Conservation (phyloP, 2,113 vertebrate genomes). For the Syrrhaptes paradoxus region DNA sequence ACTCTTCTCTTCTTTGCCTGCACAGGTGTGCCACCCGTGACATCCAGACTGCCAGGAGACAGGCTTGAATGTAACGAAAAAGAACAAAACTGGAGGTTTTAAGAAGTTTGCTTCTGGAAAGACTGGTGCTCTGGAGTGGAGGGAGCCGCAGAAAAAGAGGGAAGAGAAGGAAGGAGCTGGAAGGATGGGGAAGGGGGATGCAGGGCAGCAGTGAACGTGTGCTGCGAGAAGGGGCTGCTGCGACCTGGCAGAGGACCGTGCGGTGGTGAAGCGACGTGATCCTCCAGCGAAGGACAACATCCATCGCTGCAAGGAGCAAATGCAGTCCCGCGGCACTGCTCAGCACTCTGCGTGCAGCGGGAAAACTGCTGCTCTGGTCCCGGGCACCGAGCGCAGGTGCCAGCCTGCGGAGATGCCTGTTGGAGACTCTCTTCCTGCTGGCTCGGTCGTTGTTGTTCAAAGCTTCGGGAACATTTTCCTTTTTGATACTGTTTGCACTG, state of each 20-base stretch:
- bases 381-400: fast-evolving
- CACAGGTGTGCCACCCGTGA: not conserved
- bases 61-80: not conserved
- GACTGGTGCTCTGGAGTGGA: not conserved
- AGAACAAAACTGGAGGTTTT: not conserved
- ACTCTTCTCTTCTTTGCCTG: not conserved
- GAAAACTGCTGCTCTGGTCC: fast-evolving
- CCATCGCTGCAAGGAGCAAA: fast-evolving
- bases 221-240: not conserved
- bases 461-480: not conserved
- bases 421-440: fast-evolving
- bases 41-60: not conserved
- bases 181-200: not conserved
- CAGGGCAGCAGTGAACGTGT: fast-evolving
- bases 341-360: not conserved
- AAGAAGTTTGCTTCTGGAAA: not conserved
- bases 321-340: too few relatives aligned
- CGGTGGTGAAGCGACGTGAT: too few relatives aligned
- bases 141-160: not conserved
- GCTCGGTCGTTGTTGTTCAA: not conserved
- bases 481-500: not conserved
- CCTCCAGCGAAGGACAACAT: not conserved
- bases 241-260: fast-evolving
- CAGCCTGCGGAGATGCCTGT: fast-evolving
- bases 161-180: not conserved